Conservation (phyloP, 2,797 vertebrate genomes). For the Cyclura pinguis region DNA sequence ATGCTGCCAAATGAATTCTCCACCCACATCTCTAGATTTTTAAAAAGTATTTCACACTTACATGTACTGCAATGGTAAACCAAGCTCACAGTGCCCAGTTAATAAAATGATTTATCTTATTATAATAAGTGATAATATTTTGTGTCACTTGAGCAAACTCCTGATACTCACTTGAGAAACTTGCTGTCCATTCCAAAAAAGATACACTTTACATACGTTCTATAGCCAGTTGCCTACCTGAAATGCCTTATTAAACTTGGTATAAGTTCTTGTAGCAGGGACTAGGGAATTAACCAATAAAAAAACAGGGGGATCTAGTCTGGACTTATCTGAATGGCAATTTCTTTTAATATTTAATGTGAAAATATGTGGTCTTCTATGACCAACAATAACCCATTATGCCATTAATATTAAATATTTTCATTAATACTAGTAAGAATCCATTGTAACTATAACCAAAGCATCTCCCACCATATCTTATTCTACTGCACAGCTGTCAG, state of each 20-base stretch:
- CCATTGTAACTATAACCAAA: neutral
- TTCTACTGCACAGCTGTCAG: neutral
- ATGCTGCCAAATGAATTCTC: constrained; percentile 13
- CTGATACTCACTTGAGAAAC: constrained; percentile 1
- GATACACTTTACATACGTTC: constrained; percentile 6
- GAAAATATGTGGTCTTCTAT: neutral
- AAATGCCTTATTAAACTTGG: neutral
- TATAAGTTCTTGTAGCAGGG: neutral
- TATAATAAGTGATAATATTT: constrained; percentile 15
- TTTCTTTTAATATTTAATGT: neutral
- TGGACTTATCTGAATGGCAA: neutral
- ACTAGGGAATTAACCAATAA: neutral
- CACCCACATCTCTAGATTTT: neutral
- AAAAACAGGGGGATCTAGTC: neutral
- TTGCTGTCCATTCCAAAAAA: neutral
- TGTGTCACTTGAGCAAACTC: neutral
- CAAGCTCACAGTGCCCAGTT: neutral
- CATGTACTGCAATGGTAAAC: neutral
- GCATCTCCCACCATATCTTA: neutral
- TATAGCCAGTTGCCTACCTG: neutral
- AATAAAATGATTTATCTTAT: constrained; percentile 27
- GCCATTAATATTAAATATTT: neutral
- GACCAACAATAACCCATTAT: neutral
- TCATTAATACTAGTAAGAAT: neutral
- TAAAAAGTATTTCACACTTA: constrained; percentile 18